Base-by-base conservation (phyloP, 1,140 invertebrate genomes). In the Schlechtendalia chinensis region DNA sequence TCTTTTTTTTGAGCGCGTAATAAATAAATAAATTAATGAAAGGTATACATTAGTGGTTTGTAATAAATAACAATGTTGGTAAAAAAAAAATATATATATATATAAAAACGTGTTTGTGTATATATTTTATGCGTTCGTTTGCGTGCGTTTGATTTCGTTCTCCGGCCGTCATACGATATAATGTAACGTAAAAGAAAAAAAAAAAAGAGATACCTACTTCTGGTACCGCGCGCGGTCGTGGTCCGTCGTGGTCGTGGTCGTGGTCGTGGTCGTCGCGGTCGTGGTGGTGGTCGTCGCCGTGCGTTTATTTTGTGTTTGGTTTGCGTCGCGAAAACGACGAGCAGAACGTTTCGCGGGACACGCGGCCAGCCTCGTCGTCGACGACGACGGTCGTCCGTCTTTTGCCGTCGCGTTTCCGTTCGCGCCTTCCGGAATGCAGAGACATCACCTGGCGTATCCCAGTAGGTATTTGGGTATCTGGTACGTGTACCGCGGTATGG, bases 381-480 rank as follows among this genome's bases (percentile, higher is more conserved):
- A n/a, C n/a, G n/a, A n/a, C n/a, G n/a, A n/a, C n/a, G n/a, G n/a
- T n/a, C n/a, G n/a, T n/a, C n/a, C n/a, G n/a, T n/a, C n/a, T n/a
- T n/a, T n/a, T n/a, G n/a, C n/a, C n/a, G n/a, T n/a, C n/a, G n/a
- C n/a, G n/a, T n/a, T n/a, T n/a, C n/a, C n/a, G n/a, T n/a, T n/a
- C n/a, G n/a, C n/a, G n/a, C n/a, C n/a, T n/a, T n/a, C n/a, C n/a
- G n/a, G n/a, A n/a, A n/a, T n/a, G n/a, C n/a, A n/a, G n/a, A n/a
- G n/a, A n/a, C n/a, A 2, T 88, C 88, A 91, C 80, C 90, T 90
- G 77, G 91, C 19, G 12, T 79, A 85, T 63, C 91, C 90, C 85
- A 92, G 86, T 75, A 93, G 91, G 85, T 91, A 92, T 87, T 92
- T 92, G 83, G 91, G 91, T 87, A 93, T 89, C 87, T 91, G 90